Percentiles rank a stretch among this genome's conserved stretches.
phyloP scores from a whole-genome alignment of 2,113 vertebrate genomes.

The Mesitornis unicolor region DNA sequence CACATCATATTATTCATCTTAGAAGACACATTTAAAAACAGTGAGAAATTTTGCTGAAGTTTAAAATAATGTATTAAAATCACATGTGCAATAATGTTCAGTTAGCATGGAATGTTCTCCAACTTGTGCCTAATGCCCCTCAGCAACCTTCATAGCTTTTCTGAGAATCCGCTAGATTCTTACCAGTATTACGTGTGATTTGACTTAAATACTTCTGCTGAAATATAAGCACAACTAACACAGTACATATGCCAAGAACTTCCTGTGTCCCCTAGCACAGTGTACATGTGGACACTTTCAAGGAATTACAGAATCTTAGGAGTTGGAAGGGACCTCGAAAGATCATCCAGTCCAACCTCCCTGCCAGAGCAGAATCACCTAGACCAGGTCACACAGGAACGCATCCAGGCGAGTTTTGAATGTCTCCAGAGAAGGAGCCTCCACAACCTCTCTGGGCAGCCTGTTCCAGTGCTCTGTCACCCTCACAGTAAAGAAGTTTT shows the following conservation, averaged over 20 bases:
- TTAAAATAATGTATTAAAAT: background rate
- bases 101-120: background rate
- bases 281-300: background rate
- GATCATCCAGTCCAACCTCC: too few species aligned
- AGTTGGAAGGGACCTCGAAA: too few species aligned
- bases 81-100: background rate
- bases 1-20: background rate
- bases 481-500: too few species aligned
- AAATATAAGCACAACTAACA: background rate
- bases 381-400: too few species aligned
- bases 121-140: background rate
- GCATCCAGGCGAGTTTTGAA: too few species aligned
- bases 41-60: background rate
- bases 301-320: too few species aligned
- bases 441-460: too few species aligned
- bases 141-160: background rate
- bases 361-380: too few species aligned
- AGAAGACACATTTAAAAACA: background rate
- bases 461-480: too few species aligned
- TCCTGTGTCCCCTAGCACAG: background rate
- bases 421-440: too few species aligned
- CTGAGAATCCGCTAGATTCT: background rate
- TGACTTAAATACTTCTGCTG: background rate
- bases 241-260: background rate
- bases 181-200: background rate